Evolutionary conservation across 2,888 invertebrate genomes (phyloP).

Genomic region (Parnassius glacialis): DNA sequence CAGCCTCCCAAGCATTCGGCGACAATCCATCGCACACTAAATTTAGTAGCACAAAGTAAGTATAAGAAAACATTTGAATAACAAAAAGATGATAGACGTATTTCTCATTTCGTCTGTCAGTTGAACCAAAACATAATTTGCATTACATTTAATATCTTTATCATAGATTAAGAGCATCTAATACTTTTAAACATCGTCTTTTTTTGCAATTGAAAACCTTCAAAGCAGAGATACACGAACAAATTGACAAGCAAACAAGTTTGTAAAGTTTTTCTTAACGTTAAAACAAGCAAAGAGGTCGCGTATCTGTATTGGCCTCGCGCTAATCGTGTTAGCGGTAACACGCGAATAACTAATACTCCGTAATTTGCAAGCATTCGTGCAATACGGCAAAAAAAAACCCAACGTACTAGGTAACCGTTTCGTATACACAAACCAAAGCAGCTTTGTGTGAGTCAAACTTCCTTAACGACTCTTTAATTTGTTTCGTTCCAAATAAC

Average conservation of each 20-base stretch:
- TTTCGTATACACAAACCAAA: conserved; percentile 18
- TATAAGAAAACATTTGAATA: conserved; percentile 30
- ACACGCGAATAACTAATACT: conserved; percentile 63
- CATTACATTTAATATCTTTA: too few species aligned
- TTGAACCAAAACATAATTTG: too few species aligned
- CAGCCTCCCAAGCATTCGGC: conserved; percentile 65
- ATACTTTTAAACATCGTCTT: too few species aligned
- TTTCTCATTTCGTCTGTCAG: too few species aligned
- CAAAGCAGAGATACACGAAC: conserved; percentile 35
- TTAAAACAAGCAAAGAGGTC: conserved; percentile 71
- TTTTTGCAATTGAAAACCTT: conserved; percentile 31
- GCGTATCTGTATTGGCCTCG: conserved; percentile 72
- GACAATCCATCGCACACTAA: conserved; percentile 61
- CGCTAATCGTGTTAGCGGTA: conserved; percentile 71
- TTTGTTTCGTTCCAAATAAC: conserved; percentile 43
- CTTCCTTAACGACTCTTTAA: conserved; percentile 35
- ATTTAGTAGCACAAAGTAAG: conserved; percentile 58
- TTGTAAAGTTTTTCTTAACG: conserved; percentile 40
- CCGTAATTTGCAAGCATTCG: conserved; percentile 54
- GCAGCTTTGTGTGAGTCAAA: conserved; percentile 36
- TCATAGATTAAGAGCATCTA: too few species aligned
- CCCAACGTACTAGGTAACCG: conserved; percentile 11
- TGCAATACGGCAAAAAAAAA: conserved; percentile 42
- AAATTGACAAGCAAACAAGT: conserved; percentile 54
- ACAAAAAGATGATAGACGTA: too few species aligned